A percentile compares a stretch with the other conserved stretches of the same genome.
phyloP scores from a whole-genome alignment of 2,888 invertebrate genomes.

The Sminthurides aquaticus region DNA sequence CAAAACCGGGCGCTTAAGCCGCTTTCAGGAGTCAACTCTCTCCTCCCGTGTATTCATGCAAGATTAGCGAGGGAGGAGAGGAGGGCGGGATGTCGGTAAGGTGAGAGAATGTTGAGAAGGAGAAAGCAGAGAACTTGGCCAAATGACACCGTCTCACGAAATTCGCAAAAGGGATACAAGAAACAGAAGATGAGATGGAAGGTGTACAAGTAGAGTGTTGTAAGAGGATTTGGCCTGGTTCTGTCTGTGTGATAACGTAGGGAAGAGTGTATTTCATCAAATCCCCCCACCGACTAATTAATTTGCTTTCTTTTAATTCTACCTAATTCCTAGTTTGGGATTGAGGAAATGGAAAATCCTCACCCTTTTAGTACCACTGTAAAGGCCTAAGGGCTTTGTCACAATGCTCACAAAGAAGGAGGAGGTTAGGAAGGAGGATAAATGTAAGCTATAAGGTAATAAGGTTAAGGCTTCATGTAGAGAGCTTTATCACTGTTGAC shows the following conservation, averaged over 20 bases:
- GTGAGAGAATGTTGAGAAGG: too few species aligned
- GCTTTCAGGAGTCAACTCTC: too few species aligned
- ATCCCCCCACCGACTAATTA: not conserved
- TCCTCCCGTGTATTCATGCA: too few species aligned
- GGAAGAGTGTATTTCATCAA: not conserved
- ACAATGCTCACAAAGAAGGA: not conserved
- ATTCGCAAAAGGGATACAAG: too few species aligned
- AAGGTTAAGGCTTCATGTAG: conserved; percentile 29
- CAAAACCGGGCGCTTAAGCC: too few species aligned
- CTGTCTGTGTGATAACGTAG: not conserved
- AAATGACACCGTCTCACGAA: too few species aligned
- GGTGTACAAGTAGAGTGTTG: not conserved
- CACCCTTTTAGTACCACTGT: not conserved
- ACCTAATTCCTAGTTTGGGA: not conserved
- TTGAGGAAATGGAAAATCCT: not conserved
- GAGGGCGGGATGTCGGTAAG: too few species aligned
- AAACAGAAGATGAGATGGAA: too few species aligned
- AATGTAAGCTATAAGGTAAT: not conserved
- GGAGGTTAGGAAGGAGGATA: not conserved
- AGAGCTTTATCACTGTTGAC: conserved; percentile 38
- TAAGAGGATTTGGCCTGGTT: not conserved
- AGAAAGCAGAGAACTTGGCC: too few species aligned
- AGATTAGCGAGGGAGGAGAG: too few species aligned
- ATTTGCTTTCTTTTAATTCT: not conserved
- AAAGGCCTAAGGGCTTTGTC: not conserved